Base-by-base conservation (phyloP, 2,888 invertebrate species). In the Rotaria sp. region DNA sequence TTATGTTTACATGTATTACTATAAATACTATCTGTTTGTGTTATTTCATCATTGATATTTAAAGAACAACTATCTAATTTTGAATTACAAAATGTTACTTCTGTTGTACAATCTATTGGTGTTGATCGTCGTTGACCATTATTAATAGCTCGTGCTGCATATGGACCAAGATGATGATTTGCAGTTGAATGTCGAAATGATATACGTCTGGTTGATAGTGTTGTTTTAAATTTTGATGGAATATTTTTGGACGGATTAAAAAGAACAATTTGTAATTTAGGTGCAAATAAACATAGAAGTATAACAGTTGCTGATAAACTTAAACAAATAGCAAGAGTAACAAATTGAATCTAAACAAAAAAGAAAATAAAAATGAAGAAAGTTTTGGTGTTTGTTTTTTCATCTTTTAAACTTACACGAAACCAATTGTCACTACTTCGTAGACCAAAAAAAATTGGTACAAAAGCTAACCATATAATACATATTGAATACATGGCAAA, bases 221-320 rank as follows among this genome's bases (percentile, higher is more conserved):
- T 21, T 26, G 45, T 15, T 80, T 80, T 80, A 45, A 45, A 45
- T 52, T 84, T 84, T 88, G 93, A 93, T 26, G 94, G 92, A 80
- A 94, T 93, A 90, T 94, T 94, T 90, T 94, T 94, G 90, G 94
- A 94, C 75, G 94, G 94, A 90, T 94, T 94, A 89, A 94, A 93
- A 87, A 94, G 91, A 88, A 94, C 94, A 88, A 94, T 94, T 92
- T 94, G 94, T 67, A 94, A 92, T 91, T 94, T 94, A 38, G 94
- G 94, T 45, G 93, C 93, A 90, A 94, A 94, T 15, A 94, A 92
- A 89, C 94, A 94, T 85, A 93, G 93, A 80, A 94, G 92, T 24
- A 94, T 93, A 45, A 94, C 94, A 5, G 94, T 93, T 75, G 94
- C 94, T 89, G 93, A 94, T 89, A 94, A 92, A 88, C 93, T 94